Conservation (phyloP, 2,113 vertebrate genomes). For the Corythornis madagascariensis region DNA sequence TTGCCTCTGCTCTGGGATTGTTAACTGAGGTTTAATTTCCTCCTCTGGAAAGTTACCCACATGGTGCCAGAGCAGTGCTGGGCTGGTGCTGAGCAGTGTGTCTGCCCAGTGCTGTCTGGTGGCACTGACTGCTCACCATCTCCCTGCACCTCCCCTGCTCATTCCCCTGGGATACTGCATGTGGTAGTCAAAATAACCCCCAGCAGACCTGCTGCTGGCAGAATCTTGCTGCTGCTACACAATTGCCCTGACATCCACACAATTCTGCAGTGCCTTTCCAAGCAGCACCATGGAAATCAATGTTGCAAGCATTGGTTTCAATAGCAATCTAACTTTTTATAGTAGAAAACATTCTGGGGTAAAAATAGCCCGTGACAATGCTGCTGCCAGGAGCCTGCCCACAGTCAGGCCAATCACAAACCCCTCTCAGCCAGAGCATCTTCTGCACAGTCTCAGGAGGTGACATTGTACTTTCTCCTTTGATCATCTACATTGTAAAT, state of each 20-base stretch:
- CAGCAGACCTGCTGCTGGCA: neutral
- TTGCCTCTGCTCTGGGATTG: neutral
- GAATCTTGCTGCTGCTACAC: neutral
- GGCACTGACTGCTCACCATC: neutral
- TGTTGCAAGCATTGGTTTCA: neutral
- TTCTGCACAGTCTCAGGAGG: neutral
- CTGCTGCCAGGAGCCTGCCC: neutral
- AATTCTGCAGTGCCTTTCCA: neutral
- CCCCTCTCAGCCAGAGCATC: too few species aligned
- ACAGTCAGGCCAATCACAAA: neutral
- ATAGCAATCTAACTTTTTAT: neutral
- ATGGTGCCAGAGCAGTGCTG: too few species aligned
- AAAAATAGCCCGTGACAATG: neutral
- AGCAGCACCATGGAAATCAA: neutral
- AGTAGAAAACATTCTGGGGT: neutral
- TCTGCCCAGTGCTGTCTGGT: neutral
- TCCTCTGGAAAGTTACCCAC: neutral
- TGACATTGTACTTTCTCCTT: neutral
- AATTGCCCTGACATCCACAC: neutral
- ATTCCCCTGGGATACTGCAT: neutral
- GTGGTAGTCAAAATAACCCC: neutral
- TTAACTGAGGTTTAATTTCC: neutral
- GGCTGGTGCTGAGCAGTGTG: neutral
- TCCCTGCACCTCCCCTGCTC: neutral
- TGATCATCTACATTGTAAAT: neutral